Evolutionary conservation across 2,113 vertebrate genomes (phyloP).

Genomic region (Protomyctophum bolini): DNA sequence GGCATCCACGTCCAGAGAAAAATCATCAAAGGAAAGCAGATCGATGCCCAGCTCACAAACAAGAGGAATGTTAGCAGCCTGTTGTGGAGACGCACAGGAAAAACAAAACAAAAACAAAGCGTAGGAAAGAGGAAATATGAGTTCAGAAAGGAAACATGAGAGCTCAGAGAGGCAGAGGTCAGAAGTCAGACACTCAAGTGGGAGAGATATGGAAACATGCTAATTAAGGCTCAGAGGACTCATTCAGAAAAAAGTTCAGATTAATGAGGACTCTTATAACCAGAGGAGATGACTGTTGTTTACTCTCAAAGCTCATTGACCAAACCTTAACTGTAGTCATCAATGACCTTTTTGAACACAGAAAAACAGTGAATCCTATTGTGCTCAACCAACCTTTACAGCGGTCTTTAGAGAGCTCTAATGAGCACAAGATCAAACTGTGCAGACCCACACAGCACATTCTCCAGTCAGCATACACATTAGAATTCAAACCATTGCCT

Average conservation of each 20-base stretch:
- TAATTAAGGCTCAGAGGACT: conserved; percentile 62
- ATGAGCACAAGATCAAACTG: conserved; percentile 20
- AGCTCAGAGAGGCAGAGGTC: conserved; percentile 16
- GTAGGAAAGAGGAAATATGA: conserved; percentile 12
- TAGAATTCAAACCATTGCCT: conserved; percentile 7
- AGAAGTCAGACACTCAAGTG: conserved; percentile 54
- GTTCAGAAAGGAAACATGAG: conserved; percentile 23
- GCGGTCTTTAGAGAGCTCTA: conserved; percentile 27
- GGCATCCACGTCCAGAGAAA: conserved; percentile 94
- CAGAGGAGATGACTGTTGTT: conserved; percentile 52
- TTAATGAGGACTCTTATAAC: conserved; percentile 61
- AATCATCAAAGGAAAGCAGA: conserved; percentile 96
- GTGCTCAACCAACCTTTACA: conserved; percentile 7
- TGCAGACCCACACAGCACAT: neutral
- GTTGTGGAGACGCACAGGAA: conserved; percentile 27
- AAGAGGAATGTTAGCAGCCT: conserved; percentile 95
- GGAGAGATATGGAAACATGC: conserved; percentile 55
- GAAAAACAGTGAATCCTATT: conserved; percentile 33
- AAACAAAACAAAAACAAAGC: neutral
- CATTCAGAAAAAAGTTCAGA: conserved; percentile 51
- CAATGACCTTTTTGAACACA: conserved; percentile 17
- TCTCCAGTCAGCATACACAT: conserved; percentile 14
- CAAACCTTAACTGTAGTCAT: conserved; percentile 45
- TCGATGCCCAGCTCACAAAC: conserved; percentile 95
- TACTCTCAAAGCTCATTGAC: conserved; percentile 60